Evolutionary conservation across 2,888 invertebrate genomes (phyloP), one percentile per base, ranked within the genome.

Genomic region (Orgyia antiqua): DNA sequence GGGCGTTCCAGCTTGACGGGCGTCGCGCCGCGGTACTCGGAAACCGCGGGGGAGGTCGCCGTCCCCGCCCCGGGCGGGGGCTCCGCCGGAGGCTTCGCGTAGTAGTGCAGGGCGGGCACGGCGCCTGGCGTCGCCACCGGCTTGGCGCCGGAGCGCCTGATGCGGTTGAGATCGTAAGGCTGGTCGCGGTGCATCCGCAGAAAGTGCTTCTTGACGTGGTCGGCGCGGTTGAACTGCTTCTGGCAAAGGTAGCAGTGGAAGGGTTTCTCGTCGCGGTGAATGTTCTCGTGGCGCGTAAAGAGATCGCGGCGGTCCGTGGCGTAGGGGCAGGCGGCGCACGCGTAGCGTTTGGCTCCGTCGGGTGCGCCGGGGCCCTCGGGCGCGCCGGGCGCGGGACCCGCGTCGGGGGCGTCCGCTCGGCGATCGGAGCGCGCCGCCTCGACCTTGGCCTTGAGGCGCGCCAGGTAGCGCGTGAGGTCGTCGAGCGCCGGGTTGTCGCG

Each of bases 201-300:
- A 62, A 96, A 96, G 74, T 97, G 96, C 64, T 97, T 97, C 77
- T 97, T 97, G 25, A 97, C 96, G 69, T 97, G 96, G 75, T 97
- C 96, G 20, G 96, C 96, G 29, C 96, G 89, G 75, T 96, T 97
- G 83, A 97, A 97, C 71, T 96, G 95, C 75, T 96, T 96, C 68
- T 93, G 91, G 68, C 96, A 96, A 17, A 96, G 92, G 70, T 96
- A 96, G 74, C 96, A 97, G 68, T 96, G 95, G 70, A 96, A 97
- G 4, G 96, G 96, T 68, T 97, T 96, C 68, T 96, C 96, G 68
- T 95, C 95, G 53, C 95, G 91, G 68, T 97, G 97, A 45, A 96
- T 97, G 71, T 96, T 96, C 79, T 96, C 96, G 74, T 97, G 96
- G 18, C 96, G 90, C 21, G 95, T 95, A 76, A 94, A 96, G 24